Evolutionary conservation across 2,797 vertebrate genomes (phyloP).

Genomic region (Meriones psammophilus): DNA sequence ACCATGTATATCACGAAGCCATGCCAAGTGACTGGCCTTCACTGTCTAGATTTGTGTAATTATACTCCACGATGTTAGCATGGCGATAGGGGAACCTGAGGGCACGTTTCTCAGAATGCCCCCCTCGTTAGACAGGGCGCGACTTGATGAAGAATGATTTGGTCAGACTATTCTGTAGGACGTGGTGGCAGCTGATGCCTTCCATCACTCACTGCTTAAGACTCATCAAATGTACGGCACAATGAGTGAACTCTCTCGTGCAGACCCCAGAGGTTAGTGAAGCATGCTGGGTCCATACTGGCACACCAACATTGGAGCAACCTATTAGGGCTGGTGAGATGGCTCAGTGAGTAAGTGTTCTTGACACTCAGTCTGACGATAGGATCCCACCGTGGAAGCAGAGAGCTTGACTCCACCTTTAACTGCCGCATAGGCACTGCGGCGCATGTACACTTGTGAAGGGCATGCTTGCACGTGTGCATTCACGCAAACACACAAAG

Average conservation of each 20-base stretch:
- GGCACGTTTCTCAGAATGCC: background rate
- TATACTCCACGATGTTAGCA: no score
- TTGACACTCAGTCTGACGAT: background rate
- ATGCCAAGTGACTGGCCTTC: background rate
- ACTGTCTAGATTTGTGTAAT: background rate
- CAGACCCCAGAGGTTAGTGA: background rate
- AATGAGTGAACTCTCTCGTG: background rate
- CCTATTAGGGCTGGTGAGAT: background rate
- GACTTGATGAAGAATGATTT: slow-evolving; percentile 15
- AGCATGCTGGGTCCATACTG: background rate
- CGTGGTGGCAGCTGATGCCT: background rate
- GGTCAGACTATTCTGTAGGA: background rate
- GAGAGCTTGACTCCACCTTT: background rate
- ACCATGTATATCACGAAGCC: background rate
- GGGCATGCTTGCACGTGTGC: no score
- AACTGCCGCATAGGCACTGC: background rate
- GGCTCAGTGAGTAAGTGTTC: background rate
- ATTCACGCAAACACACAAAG: background rate
- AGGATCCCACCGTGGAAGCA: background rate
- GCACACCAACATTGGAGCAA: background rate
- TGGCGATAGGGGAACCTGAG: background rate
- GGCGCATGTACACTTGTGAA: background rate
- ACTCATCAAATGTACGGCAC: background rate
- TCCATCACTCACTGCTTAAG: background rate
- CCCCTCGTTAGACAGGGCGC: background rate